phyloP scores from a whole-genome alignment of 2,888 invertebrate genomes.

The Acleris cristana region DNA sequence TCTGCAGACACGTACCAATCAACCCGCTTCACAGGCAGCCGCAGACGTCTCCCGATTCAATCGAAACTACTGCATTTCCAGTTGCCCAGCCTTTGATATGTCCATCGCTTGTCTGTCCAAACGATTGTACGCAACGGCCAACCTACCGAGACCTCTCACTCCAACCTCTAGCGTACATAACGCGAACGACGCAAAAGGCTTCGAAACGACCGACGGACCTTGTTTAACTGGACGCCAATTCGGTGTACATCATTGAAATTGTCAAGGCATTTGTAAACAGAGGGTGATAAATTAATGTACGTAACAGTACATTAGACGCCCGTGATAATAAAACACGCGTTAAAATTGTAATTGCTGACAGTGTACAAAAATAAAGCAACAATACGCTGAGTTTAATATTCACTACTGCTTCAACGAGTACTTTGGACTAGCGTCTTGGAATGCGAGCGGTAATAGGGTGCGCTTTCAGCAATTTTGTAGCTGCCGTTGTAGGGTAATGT shows the following conservation, averaged over 20 bases:
- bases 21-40: constrained; percentile 73
- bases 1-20: constrained; percentile 77
- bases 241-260: constrained; percentile 78
- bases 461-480: constrained; percentile 47
- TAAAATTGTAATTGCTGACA: constrained; percentile 79
- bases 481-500: constrained; percentile 53
- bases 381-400: constrained; percentile 30
- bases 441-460: constrained; percentile 56
- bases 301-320: constrained; percentile 79
- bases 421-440: constrained; percentile 7
- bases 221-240: constrained; percentile 51
- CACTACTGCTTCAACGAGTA: constrained; percentile 48
- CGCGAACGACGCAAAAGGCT: constrained; percentile 43
- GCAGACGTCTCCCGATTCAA: constrained; percentile 80
- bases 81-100: constrained; percentile 80
- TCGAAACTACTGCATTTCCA: constrained; percentile 80
- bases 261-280: constrained; percentile 79
- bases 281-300: constrained; percentile 80
- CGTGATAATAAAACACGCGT: constrained; percentile 81
- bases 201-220: constrained; percentile 52
- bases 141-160: constrained; percentile 53
- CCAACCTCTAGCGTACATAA: constrained; percentile 41
- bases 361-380: constrained; percentile 47
- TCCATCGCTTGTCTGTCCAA: constrained; percentile 82
- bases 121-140: constrained; percentile 73